A percentile compares a stretch with the other conserved stretches of the same genome.
Conservation (phyloP, 2,888 invertebrate genomes). For the Bruchidius siliquastri region DNA sequence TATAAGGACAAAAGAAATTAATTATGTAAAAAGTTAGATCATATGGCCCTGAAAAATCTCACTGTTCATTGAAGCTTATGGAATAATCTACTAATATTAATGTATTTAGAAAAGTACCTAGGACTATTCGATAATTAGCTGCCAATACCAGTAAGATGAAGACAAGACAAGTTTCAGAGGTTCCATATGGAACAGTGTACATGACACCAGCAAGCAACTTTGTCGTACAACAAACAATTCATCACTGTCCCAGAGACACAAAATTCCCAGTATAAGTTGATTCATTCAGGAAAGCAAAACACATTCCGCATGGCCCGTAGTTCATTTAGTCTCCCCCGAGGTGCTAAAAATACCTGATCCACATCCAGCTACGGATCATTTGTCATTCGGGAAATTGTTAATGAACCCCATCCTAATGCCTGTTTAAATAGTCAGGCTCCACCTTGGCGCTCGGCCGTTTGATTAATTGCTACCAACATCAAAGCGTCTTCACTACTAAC, state of each 20-base stretch:
- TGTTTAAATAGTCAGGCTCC: neutral
- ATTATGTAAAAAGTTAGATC: too few relatives aligned
- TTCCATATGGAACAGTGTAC: too few relatives aligned
- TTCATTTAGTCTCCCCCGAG: neutral
- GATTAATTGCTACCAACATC: constrained; percentile 19
- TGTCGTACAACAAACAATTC: neutral
- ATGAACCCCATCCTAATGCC: neutral
- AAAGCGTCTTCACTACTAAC: constrained; percentile 18
- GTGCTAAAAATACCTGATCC: neutral
- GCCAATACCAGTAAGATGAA: too few relatives aligned
- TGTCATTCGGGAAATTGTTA: neutral
- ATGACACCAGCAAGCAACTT: neutral
- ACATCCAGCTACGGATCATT: neutral
- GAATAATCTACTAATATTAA: too few relatives aligned
- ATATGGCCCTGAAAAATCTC: too few relatives aligned
- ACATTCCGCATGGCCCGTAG: neutral
- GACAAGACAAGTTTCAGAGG: too few relatives aligned
- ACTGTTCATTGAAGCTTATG: too few relatives aligned
- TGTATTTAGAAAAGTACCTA: too few relatives aligned
- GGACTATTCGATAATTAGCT: too few relatives aligned
- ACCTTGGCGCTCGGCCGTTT: constrained; percentile 3
- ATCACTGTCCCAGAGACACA: neutral
- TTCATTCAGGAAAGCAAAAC: neutral
- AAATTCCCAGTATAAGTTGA: neutral
- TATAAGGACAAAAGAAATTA: too few relatives aligned